phyloP scores from a whole-genome alignment of 1,140 invertebrate genomes.

The Pachyrhynchus sulphureomaculatus region DNA sequence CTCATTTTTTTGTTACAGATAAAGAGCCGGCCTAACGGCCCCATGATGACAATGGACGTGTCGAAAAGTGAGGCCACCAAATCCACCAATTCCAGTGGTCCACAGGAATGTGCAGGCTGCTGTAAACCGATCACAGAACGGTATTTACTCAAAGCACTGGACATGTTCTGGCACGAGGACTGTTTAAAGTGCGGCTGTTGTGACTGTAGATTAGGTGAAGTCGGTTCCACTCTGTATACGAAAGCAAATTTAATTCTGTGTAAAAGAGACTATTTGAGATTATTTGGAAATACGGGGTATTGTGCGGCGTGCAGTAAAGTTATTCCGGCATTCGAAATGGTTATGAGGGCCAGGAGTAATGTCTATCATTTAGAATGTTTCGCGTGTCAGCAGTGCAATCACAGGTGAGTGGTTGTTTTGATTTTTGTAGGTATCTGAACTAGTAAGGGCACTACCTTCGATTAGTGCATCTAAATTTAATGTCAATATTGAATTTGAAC shows the following conservation, averaged over 20 bases:
- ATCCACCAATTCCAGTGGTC: conserved; percentile 31
- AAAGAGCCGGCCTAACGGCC: conserved; percentile 47
- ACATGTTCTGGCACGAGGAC: conserved; percentile 97
- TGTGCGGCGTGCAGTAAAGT: conserved; percentile 95
- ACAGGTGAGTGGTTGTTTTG: conserved; percentile 93
- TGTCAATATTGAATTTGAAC: too few relatives aligned
- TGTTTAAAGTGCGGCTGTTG: conserved; percentile 97
- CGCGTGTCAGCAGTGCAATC: conserved; percentile 96
- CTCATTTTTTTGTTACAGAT: conserved; percentile 47
- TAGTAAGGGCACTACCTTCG: too few relatives aligned
- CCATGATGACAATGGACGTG: conserved; percentile 73
- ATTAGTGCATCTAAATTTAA: too few relatives aligned
- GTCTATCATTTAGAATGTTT: conserved; percentile 98
- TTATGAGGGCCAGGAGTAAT: conserved; percentile 94
- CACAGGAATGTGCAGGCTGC: conserved; percentile 80
- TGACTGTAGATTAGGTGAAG: conserved; percentile 94
- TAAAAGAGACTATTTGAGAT: conserved; percentile 95
- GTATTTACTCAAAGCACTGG: conserved; percentile 81
- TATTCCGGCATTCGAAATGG: conserved; percentile 98
- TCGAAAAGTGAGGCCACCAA: conserved; percentile 52
- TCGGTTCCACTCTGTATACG: conserved; percentile 95
- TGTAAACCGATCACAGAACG: conserved; percentile 85
- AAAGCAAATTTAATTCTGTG: conserved; percentile 97
- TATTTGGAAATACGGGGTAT: conserved; percentile 87
- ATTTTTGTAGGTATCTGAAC: too few relatives aligned